These are phyloP conservation scores for Nymphicus hollandicus DNA, from an alignment of 2,113 vertebrate species.

Conservation along the genomic window DNA sequence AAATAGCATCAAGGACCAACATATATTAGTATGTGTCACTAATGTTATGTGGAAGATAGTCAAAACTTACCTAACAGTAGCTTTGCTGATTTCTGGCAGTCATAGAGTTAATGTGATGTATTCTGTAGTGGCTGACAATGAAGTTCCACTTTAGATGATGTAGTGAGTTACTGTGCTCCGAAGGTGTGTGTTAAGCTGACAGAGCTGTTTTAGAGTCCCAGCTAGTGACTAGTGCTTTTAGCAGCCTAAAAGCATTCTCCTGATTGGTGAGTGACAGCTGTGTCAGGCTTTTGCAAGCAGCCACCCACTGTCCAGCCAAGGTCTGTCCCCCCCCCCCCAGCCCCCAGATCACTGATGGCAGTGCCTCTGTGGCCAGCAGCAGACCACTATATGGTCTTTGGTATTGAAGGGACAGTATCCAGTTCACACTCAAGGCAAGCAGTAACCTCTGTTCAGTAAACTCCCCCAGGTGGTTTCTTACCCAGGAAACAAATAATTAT, in stretches of 20 bases:
- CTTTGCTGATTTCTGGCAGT: background rate
- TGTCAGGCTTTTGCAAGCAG: background rate
- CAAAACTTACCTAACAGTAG: background rate
- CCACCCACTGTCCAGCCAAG: background rate
- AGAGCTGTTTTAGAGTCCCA: background rate
- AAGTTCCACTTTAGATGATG: background rate
- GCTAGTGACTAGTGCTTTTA: background rate
- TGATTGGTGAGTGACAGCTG: background rate
- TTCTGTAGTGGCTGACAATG: background rate
- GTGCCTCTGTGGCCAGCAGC: fast-evolving
- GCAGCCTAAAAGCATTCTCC: background rate
- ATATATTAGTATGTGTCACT: background rate
- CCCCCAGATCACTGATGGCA: background rate
- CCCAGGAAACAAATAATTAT: background rate
- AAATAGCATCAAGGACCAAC: background rate
- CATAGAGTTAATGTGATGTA: background rate
- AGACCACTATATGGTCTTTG: fast-evolving
- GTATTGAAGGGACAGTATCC: background rate
- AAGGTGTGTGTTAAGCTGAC: background rate
- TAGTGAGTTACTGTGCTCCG: background rate
- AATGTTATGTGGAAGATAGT: background rate
- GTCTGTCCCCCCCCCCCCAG: background rate
- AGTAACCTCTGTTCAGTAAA: background rate
- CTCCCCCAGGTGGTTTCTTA: background rate
- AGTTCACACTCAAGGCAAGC: fast-evolving